Conservation (phyloP, 1,140 invertebrate genomes). For the Gerris buenoi region DNA sequence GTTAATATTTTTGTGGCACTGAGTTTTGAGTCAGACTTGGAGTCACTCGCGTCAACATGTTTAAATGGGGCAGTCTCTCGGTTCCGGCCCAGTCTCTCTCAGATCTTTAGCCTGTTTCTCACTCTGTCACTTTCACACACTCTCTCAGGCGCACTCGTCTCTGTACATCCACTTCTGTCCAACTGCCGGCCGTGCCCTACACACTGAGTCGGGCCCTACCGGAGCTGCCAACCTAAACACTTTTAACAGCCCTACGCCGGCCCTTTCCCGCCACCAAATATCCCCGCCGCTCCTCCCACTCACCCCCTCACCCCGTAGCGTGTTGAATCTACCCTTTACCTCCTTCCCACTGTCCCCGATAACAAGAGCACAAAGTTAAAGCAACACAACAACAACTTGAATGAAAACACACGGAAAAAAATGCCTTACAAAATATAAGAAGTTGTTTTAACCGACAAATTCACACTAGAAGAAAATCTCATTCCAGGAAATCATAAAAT, state of each 20-base stretch:
- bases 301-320: background rate
- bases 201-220: background rate
- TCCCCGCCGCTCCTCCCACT: too few relatives aligned
- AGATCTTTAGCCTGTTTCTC: background rate
- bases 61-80: background rate
- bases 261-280: background rate
- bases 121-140: background rate
- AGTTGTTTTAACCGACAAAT: too few relatives aligned
- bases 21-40: background rate
- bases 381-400: constrained; percentile 9
- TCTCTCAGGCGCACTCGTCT: background rate
- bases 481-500: too few relatives aligned
- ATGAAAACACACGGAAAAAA: constrained; percentile 17
- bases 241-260: background rate
- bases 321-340: background rate
- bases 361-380: constrained; percentile 21
- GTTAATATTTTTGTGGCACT: background rate
- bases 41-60: background rate
- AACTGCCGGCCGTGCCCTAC: background rate
- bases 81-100: background rate
- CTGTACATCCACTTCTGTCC: background rate
- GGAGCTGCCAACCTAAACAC: background rate
- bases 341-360: background rate
- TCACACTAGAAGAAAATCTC: too few relatives aligned
- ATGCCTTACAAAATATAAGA: too few relatives aligned